Conservation (phyloP, 2,888 invertebrate genomes). For the Sarcophaga caerulescens region DNA sequence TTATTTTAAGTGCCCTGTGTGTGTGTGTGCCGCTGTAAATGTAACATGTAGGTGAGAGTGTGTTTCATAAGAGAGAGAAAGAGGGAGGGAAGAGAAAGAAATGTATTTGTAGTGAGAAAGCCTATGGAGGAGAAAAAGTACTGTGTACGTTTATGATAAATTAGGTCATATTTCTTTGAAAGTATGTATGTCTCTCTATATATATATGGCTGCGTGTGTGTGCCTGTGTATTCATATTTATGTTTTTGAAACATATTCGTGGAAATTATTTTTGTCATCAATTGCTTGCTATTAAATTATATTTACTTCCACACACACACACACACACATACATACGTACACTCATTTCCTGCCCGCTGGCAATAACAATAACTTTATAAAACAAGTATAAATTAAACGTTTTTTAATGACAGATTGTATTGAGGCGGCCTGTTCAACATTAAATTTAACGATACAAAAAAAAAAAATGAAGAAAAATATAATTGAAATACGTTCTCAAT, state of each 20-base stretch:
- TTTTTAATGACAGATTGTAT: no score
- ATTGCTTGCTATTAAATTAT: not conserved
- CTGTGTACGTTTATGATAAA: slow-evolving; percentile 20
- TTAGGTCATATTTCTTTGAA: slow-evolving; percentile 33
- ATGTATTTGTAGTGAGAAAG: no score
- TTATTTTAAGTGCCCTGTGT: slow-evolving; percentile 50
- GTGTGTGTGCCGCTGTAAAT: not conserved
- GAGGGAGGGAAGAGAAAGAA: not conserved
- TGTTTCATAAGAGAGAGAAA: not conserved
- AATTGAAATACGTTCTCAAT: no score
- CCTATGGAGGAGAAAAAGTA: no score
- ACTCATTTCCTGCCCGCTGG: not conserved
- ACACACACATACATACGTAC: not conserved
- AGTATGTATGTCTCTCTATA: not conserved
- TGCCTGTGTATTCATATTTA: not conserved
- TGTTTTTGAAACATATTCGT: slow-evolving; percentile 12
- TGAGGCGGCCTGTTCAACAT: no score
- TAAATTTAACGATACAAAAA: no score
- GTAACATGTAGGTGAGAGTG: not conserved
- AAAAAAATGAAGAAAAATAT: no score
- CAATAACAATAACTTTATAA: no score
- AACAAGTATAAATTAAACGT: no score
- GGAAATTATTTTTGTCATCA: slow-evolving; percentile 4
- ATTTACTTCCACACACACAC: not conserved
- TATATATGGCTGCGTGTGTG: not conserved